phyloP scores from a whole-genome alignment of 2,113 vertebrate species.

The Chaenocephalus aceratus region DNA sequence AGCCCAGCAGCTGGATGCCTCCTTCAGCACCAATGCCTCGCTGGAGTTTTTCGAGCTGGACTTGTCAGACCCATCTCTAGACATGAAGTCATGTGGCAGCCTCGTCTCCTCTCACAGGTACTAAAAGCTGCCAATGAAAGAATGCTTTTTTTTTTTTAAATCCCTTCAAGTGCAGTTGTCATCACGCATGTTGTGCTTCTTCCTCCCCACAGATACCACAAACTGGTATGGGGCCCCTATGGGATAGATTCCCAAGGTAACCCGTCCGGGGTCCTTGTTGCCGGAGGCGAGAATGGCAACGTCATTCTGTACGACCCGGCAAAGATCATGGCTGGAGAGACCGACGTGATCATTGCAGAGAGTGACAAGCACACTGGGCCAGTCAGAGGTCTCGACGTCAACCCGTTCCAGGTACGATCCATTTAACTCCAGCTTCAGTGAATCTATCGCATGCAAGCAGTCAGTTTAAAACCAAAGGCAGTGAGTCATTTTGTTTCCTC shows the following conservation, averaged over 20 bases:
- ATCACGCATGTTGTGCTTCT: neutral
- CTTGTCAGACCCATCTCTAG: constrained; percentile 89
- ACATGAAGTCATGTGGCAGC: constrained; percentile 94
- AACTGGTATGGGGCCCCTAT: constrained; percentile 93
- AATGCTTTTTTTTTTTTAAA: too few relatives aligned
- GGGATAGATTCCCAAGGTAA: constrained; percentile 79
- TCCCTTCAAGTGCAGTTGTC: neutral
- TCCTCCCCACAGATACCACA: constrained; percentile 89
- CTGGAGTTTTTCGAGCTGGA: constrained; percentile 96
- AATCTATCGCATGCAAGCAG: too few relatives aligned
- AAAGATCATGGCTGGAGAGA: constrained; percentile 90
- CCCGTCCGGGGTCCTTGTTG: constrained; percentile 90
- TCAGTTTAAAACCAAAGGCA: neutral
- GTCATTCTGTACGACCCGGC: constrained; percentile 94
- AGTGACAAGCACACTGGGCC: constrained; percentile 93
- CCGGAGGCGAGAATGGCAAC: constrained; percentile 95
- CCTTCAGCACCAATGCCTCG: constrained; percentile 95
- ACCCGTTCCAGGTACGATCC: constrained; percentile 91
- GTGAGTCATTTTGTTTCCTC: neutral
- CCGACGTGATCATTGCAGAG: constrained; percentile 91
- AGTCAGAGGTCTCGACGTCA: constrained; percentile 93
- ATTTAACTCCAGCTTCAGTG: fast-evolving
- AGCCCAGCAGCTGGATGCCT: constrained; percentile 96
- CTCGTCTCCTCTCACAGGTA: constrained; percentile 93
- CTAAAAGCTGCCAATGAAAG: neutral